Evolutionary conservation across 35 echinoderm and acorn worm species (phyloP).

Genomic region (Ophiothrix spiculata): DNA sequence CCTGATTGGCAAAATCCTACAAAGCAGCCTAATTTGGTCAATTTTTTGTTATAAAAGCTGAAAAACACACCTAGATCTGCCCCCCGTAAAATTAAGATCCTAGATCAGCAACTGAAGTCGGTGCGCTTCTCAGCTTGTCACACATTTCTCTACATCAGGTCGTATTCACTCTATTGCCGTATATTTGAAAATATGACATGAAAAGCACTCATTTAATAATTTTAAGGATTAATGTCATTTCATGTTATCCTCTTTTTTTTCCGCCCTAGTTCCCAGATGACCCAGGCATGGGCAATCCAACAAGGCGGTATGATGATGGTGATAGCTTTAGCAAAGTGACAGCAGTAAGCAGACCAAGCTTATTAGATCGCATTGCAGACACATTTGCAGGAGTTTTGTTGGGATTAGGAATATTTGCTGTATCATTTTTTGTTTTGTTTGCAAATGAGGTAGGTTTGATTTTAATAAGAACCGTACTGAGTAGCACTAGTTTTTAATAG

Average conservation of each 20-base stretch:
- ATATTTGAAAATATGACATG: background rate
- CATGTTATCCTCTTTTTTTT: background rate
- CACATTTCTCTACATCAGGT: background rate
- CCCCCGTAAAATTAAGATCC: too few relatives aligned
- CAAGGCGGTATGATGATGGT: background rate
- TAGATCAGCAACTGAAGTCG: too few relatives aligned
- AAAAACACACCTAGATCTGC: too few relatives aligned
- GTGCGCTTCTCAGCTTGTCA: background rate
- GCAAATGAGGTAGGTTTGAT: conserved; percentile 23
- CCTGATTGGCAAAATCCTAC: too few relatives aligned
- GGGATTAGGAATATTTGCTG: background rate
- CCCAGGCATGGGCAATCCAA: conserved; percentile 20
- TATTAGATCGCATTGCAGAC: conserved; percentile 16
- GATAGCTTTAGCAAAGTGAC: background rate
- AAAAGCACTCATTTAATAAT: too few relatives aligned
- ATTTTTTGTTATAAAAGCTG: too few relatives aligned
- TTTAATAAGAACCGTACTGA: background rate
- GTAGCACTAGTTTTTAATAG: too few relatives aligned
- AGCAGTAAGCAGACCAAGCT: background rate
- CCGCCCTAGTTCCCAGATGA: conserved; percentile 28
- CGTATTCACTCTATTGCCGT: background rate
- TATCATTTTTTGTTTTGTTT: conserved; percentile 1
- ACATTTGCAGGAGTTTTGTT: conserved; percentile 27
- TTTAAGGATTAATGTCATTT: too few relatives aligned
- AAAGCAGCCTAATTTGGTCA: too few relatives aligned